Conservation (phyloP, 2,797 vertebrate genomes). For the Apogon talboti region DNA sequence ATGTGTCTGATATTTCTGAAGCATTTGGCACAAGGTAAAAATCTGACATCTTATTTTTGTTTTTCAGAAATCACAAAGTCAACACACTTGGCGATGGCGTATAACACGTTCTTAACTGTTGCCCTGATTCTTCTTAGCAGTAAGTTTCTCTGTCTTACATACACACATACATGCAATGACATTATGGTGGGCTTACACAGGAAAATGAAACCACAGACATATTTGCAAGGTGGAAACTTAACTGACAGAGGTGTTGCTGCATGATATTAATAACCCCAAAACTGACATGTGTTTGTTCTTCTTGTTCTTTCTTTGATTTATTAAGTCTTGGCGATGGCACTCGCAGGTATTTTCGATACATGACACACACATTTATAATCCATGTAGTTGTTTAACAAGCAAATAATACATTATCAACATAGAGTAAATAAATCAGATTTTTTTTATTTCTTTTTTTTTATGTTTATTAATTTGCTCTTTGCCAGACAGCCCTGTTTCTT, state of each 20-base stretch:
- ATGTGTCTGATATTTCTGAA: no score
- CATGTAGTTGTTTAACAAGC: background rate
- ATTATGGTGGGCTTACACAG: slow-evolving; percentile 61
- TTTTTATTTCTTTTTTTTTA: no score
- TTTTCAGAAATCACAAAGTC: slow-evolving; percentile 35
- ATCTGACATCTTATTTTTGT: slow-evolving; percentile 20
- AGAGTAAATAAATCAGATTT: no score
- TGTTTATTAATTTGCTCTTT: background rate
- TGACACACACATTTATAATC: background rate
- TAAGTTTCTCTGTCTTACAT: slow-evolving; percentile 54
- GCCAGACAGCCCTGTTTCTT: slow-evolving; percentile 59
- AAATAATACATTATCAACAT: background rate
- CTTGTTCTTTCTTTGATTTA: slow-evolving; percentile 36
- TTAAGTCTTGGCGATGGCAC: background rate
- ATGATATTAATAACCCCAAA: background rate
- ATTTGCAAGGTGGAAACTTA: slow-evolving; percentile 35
- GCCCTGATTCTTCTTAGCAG: slow-evolving; percentile 57
- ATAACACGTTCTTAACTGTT: slow-evolving; percentile 4
- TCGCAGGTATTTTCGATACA: slow-evolving; percentile 43
- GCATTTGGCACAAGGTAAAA: background rate
- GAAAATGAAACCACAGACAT: slow-evolving; percentile 65
- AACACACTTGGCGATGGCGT: slow-evolving; percentile 58
- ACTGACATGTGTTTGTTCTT: background rate
- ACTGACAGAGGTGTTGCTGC: slow-evolving; percentile 21
- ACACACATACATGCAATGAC: background rate